Evolutionary conservation across 2,113 vertebrate genomes (phyloP).

Genomic region (Myocastor coypus): DNA sequence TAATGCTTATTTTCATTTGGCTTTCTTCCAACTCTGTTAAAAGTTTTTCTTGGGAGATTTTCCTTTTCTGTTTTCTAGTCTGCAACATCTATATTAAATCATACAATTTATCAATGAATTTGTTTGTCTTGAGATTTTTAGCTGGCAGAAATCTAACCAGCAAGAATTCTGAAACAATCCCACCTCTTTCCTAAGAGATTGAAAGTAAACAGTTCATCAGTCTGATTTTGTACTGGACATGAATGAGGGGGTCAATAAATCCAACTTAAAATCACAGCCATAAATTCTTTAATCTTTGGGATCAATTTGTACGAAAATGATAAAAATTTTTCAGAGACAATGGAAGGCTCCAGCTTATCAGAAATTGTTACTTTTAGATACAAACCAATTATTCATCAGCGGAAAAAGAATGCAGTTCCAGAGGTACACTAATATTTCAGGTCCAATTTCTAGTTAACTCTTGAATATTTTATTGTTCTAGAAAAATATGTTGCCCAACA

Average conservation of each 20-base stretch:
- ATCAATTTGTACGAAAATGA: conserved; percentile 65
- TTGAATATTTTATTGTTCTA: conserved; percentile 71
- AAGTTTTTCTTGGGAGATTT: not conserved
- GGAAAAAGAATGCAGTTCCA: conserved; percentile 61
- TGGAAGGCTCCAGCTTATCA: conserved; percentile 43
- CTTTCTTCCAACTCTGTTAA: conserved; percentile 4
- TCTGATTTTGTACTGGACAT: conserved; percentile 60
- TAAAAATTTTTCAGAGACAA: conserved; percentile 59
- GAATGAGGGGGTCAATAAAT: conserved; percentile 61
- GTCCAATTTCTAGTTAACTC: conserved; percentile 73
- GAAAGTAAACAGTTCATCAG: conserved; percentile 66
- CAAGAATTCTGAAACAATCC: conserved; percentile 32
- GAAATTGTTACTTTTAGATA: conserved; percentile 61
- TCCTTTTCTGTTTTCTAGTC: not conserved
- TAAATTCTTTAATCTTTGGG: conserved; percentile 72
- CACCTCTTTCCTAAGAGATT: conserved; percentile 37
- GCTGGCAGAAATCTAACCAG: conserved; percentile 40
- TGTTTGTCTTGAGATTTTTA: conserved; percentile 25
- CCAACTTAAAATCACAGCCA: conserved; percentile 68
- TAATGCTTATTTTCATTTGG: not conserved
- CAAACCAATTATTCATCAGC: conserved; percentile 68
- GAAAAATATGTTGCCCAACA: conserved; percentile 72
- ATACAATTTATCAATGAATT: conserved; percentile 55
- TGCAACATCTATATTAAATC: conserved; percentile 10
- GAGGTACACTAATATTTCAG: conserved; percentile 70